A percentile compares a stretch with the other conserved stretches of the same genome.
phyloP scores from a whole-genome alignment of 2,797 vertebrate genomes.

The Eutrigla gurnardus region DNA sequence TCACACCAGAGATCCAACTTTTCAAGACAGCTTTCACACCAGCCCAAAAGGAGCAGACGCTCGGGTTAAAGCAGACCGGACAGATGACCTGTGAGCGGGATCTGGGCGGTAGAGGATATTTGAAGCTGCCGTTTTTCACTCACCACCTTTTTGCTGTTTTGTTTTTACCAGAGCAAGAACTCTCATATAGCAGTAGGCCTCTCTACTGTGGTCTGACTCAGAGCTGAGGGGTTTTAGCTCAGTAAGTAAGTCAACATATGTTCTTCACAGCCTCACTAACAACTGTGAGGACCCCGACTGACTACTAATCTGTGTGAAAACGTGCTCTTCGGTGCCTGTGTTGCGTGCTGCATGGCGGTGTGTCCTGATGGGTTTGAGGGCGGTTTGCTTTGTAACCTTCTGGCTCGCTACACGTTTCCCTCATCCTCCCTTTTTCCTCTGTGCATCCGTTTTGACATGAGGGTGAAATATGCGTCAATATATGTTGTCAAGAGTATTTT shows the following conservation, averaged over 20 bases:
- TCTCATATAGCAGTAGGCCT: slow-evolving; percentile 83
- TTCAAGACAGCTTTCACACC: background rate
- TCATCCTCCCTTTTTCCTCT: slow-evolving; percentile 16
- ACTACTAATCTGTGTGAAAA: slow-evolving; percentile 71
- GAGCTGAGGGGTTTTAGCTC: slow-evolving; percentile 74
- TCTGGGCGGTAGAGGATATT: background rate
- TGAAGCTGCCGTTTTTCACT: slow-evolving; percentile 29
- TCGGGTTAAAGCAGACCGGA: background rate
- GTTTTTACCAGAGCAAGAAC: slow-evolving; percentile 82
- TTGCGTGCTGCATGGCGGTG: slow-evolving; percentile 59
- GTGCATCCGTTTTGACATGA: slow-evolving; percentile 41
- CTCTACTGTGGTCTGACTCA: slow-evolving; percentile 85
- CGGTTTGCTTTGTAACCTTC: slow-evolving; percentile 30
- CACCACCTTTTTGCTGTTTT: slow-evolving; percentile 67
- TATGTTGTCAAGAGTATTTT: background rate
- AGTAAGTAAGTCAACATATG: slow-evolving; percentile 81
- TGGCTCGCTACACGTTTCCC: slow-evolving; percentile 30
- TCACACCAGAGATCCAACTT: background rate
- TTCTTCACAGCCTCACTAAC: slow-evolving; percentile 58
- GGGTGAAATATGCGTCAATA: background rate
- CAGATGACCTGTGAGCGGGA: background rate
- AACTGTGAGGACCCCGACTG: slow-evolving; percentile 43
- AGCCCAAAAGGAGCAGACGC: background rate
- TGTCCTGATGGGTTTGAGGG: slow-evolving; percentile 42
- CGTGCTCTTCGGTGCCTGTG: slow-evolving; percentile 35